Evolutionary conservation across 2,113 vertebrate genomes (phyloP).

Genomic region (Poecile atricapillus): DNA sequence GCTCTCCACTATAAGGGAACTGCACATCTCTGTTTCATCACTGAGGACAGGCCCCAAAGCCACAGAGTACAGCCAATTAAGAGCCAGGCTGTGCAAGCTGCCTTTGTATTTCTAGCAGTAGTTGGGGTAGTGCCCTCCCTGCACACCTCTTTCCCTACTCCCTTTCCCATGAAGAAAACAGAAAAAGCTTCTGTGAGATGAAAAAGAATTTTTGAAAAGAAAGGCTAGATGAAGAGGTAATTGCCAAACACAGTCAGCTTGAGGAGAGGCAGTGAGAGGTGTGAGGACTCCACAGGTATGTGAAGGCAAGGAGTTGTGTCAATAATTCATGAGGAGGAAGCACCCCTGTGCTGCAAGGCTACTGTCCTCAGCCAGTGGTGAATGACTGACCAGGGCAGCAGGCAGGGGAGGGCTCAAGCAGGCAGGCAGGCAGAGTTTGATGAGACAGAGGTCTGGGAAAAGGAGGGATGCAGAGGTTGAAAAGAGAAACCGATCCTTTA

Average conservation of each 20-base stretch:
- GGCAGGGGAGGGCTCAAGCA: not conserved
- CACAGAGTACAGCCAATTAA: conserved; percentile 44
- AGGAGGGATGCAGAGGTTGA: not conserved
- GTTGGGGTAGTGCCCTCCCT: not conserved
- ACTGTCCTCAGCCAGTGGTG: not conserved
- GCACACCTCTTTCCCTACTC: not conserved
- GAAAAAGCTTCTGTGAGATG: not conserved
- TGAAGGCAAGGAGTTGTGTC: not conserved
- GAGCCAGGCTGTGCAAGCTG: not conserved
- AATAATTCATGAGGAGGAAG: conserved; percentile 7
- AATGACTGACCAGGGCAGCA: not conserved
- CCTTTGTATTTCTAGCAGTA: conserved; percentile 10
- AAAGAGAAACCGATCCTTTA: not conserved
- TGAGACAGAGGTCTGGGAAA: not conserved
- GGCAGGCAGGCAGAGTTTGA: not conserved
- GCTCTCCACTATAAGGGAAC: not conserved
- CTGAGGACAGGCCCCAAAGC: not conserved
- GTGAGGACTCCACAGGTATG: not conserved
- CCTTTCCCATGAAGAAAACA: not conserved
- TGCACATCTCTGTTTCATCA: not conserved
- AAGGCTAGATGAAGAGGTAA: conserved; percentile 1
- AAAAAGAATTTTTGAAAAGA: conserved; percentile 45
- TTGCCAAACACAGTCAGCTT: conserved; percentile 8
- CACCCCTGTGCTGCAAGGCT: not conserved
- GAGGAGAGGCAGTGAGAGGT: not conserved